Evolutionary conservation across 2,113 vertebrate genomes (phyloP).

Genomic region (Regulus satrapa): DNA sequence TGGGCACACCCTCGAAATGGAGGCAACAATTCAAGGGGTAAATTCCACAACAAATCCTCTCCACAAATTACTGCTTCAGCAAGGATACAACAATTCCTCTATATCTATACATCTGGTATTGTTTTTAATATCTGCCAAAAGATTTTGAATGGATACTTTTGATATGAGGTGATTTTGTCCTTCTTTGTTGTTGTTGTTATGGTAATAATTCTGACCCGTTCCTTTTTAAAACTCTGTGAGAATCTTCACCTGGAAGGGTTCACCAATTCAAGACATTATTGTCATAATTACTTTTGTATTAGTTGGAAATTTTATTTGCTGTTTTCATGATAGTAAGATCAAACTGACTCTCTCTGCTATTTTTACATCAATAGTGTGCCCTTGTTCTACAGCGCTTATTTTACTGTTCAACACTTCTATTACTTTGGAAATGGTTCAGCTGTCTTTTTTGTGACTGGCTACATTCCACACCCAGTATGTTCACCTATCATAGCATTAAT

Average conservation of each 20-base stretch:
- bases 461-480: background rate
- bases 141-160: background rate
- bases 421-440: background rate
- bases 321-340: background rate
- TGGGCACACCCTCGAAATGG: background rate
- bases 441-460: background rate
- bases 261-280: background rate
- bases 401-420: background rate
- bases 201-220: background rate
- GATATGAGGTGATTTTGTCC: background rate
- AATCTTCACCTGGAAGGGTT: background rate
- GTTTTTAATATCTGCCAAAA: background rate
- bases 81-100: background rate
- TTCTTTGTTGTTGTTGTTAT: background rate
- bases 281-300: background rate
- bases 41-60: conserved; percentile 11
- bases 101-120: background rate
- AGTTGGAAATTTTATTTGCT: background rate
- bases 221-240: background rate
- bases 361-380: background rate
- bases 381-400: background rate
- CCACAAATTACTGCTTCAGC: background rate
- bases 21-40: background rate
- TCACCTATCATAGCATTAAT: background rate
- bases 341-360: background rate